Evolutionary conservation across 1,140 invertebrate genomes (phyloP).

Genomic region (Teleopsis dalmanni): DNA sequence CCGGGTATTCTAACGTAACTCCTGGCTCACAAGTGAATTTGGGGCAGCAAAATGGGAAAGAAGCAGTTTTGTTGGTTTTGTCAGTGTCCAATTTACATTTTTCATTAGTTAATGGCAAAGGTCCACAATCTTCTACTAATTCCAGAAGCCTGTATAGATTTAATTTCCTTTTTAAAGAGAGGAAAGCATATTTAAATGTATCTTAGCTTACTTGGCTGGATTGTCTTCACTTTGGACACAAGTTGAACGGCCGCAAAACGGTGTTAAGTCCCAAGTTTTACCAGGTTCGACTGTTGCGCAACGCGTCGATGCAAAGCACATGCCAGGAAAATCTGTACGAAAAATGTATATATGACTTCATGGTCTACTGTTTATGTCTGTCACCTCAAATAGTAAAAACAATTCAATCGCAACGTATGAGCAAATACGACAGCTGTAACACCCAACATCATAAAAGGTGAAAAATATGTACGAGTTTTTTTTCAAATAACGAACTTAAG

Average conservation of each 20-base stretch:
- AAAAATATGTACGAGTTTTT: background rate
- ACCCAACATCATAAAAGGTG: background rate
- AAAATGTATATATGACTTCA: constrained; percentile 20
- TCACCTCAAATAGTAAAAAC: background rate
- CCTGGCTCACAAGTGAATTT: constrained; percentile 76
- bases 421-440: background rate
- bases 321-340: constrained; percentile 71
- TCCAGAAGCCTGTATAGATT: constrained; percentile 58
- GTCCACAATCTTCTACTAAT: constrained; percentile 80
- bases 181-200: background rate
- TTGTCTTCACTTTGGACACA: constrained; percentile 70
- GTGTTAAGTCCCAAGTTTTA: constrained; percentile 73
- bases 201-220: constrained; percentile 45
- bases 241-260: constrained; percentile 80
- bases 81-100: constrained; percentile 79
- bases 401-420: background rate
- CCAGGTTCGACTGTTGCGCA: constrained; percentile 77
- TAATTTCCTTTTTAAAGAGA: background rate
- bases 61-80: constrained; percentile 79
- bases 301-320: constrained; percentile 82
- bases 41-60: constrained; percentile 78
- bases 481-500: background rate
- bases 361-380: background rate
- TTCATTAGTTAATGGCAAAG: constrained; percentile 72
- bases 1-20: constrained; percentile 75